Evolutionary conservation across 1,140 invertebrate species (phyloP), one percentile per base, ranked within the genome.

Genomic region (Leptinotarsa lineolata): DNA sequence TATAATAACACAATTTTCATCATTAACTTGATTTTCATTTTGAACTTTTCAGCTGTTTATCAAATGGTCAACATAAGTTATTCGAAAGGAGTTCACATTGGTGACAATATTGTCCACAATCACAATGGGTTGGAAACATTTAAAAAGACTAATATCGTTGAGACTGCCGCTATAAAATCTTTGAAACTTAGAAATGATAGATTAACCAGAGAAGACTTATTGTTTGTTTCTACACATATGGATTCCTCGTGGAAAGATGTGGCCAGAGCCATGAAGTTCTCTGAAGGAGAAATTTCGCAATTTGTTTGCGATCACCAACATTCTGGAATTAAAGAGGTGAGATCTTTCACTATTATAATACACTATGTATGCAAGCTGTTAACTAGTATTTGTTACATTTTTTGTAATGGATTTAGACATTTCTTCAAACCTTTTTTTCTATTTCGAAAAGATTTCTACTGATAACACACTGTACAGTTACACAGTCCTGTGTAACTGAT

Each of bases 311-410:
- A 71, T 45, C 58, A 71, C 21, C 24, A 71, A 11, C 15, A 13
- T 44, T 71, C 59, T 21, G 69, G 69, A 15, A 63, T 46, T 21
- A 71, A 71, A 63, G 69, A 71, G 54, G 69, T 71, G 61, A 68
- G 44, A 24, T 64, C 15, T n/a, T 6, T n/a, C 5, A 59, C 58
- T n/a, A 12, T 54, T 16, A 59, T 59, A 59, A n/a, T 39, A 39
- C 30, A 39, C 30, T 39, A 39, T 11, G 11, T 39, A 39, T 0
- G 16, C 58, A 59, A 16, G 16, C 4, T 59, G 13, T 16, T 59
- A 59, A n/a, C 54, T 16, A 59, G 11, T n/a, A 59, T 59, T 20
- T 0, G 13, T 6, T 59, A 1, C 0, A 39, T 39, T 6, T 39
- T 39, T 39, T 39, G 8, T 39, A 39, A 39, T 39, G 8, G 30